Evolutionary conservation across 1,140 invertebrate genomes (phyloP).

Genomic region (Pachyrhynchus sulphureomaculatus): DNA sequence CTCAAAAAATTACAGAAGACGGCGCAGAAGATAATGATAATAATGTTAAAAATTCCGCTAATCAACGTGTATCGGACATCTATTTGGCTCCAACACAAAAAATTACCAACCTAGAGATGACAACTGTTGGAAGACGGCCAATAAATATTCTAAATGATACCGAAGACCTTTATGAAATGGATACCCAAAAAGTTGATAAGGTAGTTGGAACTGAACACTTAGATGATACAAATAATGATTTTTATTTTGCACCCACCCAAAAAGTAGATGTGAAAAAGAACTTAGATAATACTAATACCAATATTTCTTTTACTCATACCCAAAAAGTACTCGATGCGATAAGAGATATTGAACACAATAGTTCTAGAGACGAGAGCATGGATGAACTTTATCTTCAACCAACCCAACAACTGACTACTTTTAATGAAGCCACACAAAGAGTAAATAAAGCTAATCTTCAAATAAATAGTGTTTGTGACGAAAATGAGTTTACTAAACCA

Average conservation of each 20-base stretch:
- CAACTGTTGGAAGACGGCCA: not conserved
- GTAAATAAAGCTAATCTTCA: no score
- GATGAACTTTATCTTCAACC: constrained; percentile 12
- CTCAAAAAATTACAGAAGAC: no score
- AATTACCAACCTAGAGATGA: not conserved
- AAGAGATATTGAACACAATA: not conserved
- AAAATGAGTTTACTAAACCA: no score
- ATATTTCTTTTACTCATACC: not conserved
- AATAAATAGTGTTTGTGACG: no score
- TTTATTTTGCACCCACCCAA: not conserved
- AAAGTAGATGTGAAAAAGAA: not conserved
- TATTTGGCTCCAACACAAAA: constrained; percentile 21
- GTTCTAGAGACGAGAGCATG: constrained; percentile 17
- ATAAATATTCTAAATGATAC: not conserved
- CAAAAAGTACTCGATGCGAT: not conserved
- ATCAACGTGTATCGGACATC: not conserved
- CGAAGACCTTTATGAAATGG: constrained; percentile 23
- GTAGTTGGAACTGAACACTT: not conserved
- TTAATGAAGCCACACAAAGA: not conserved
- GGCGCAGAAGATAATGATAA: not conserved
- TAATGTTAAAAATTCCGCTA: not conserved
- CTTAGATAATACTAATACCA: no score
- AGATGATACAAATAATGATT: not conserved
- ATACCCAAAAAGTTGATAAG: constrained; percentile 32
- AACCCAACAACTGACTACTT: constrained; percentile 11